Base-by-base conservation (phyloP, 2,888 invertebrate species). In the Bursaphelenchus okinawaensis region DNA sequence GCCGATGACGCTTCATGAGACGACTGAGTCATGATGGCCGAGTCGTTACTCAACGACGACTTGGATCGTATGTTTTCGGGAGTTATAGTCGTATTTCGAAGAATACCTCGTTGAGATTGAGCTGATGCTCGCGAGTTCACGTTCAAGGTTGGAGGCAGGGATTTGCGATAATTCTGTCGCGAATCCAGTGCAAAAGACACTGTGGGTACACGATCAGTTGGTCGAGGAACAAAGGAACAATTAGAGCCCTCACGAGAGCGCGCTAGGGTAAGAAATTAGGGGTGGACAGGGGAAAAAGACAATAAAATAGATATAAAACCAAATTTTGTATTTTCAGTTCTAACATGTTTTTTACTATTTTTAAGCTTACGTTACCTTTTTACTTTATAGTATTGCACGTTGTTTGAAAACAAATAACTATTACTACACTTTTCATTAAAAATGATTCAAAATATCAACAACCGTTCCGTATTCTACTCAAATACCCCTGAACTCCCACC, bases 121-220 rank as follows among this genome's bases (percentile, higher is more conserved):
- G n/a, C n/a, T n/a, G n/a, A n/a, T 40, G 27, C 60, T 9, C 51
- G 16, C 50, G 50, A 16, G 20, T 31, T 16, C 20, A 22, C 16
- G 12, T 24, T 19, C n/a, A 71, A 62, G n/a, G 60, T 28, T 24
- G 72, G 71, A 29, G 72, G 72, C 52, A 71, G 62, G 12, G 72
- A 71, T 31, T 74, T 71, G 9, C 72, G 74, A 9, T 72, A 66
- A 16, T 55, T 56, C 1, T 56, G 60, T 19, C 59, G 67, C 24
- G 40, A 40, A 31, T 55, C 31, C 55, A 51, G 28, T 29, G 63
- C 24, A 54, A 68, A 50, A 20, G 60, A 59, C 22, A 65, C 55
- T 12, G 61, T 61, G 1, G 61, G 61, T 4, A 60, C 23, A 8
- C 61, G 61, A 62, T 55, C 56, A 3, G 9, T 52, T 66, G 7